Base-by-base conservation (phyloP, 2,113 vertebrate genomes). In the Microtus richardsoni region DNA sequence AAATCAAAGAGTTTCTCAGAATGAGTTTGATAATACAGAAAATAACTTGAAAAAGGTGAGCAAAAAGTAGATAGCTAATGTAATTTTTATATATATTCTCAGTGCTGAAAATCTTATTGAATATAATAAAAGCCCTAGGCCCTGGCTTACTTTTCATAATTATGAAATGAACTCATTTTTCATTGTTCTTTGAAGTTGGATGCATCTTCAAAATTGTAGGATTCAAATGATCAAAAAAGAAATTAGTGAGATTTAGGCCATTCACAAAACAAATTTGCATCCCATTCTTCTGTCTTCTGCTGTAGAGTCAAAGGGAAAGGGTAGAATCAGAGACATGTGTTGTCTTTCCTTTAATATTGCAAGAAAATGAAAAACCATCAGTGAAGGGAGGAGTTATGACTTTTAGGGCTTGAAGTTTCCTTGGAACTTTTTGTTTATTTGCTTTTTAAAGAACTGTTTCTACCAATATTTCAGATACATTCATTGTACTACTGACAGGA, bases 401-500 rank as follows among this genome's bases (percentile, higher is more conserved):
- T 80, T 80, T 71, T 83, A 64, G 85, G 13, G 26, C 49, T 87
- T 85, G 52, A 80, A 36, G 19, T 0, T 64, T 33, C 6, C 54
- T 75, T 77, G 41, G 36, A 52, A 19, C 13, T 89, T 41, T 36
- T 39, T 89, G 95, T 89, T 84, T 58, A 21, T 71, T 79, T 97
- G 54, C 8, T 60, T 96, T 78, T 86, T 33, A 96, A 96, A 44
- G 14, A 85, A 70, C 54, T 74, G 58, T 86, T 95, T 96, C 39
- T 47, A 49, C 83, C 86, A 95, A 47, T 73, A 60, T 97, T 94
- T 92, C 70, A 97, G 49, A 91, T 97, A 84, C 3, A 0, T 62
- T 95, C 95, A 98, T 98, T 98, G 96, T 80, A 54, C 58, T 84
- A 97, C 86, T 94, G 88, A 97, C 94, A 98, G 94, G 94, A 96